phyloP scores from a whole-genome alignment of 2,888 invertebrate species.

The Proisotoma minuta region DNA sequence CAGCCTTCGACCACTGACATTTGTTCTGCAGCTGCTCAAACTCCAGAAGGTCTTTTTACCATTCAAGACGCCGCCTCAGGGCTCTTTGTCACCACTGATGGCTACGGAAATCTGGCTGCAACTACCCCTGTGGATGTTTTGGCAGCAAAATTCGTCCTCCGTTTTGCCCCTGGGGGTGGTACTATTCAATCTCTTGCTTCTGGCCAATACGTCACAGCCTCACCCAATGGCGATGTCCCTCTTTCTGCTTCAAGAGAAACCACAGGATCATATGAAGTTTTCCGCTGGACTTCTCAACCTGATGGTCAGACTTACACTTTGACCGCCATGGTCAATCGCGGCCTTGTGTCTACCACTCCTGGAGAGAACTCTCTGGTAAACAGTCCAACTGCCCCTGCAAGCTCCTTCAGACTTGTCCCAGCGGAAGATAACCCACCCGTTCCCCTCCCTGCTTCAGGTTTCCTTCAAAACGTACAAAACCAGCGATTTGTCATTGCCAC shows the following conservation, averaged over 20 bases:
- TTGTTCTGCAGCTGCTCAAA: conserved; percentile 24
- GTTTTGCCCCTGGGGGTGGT: conserved; percentile 30
- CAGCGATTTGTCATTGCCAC: conserved; percentile 26
- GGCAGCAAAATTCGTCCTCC: conserved; percentile 33
- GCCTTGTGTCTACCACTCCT: conserved; percentile 12
- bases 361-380: conserved; percentile 26
- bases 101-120: conserved; percentile 19
- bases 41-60: conserved; percentile 36
- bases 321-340: conserved; percentile 39
- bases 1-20: conserved; percentile 29
- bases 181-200: conserved; percentile 23
- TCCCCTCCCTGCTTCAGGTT: conserved; percentile 20
- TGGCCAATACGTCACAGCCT: conserved; percentile 30
- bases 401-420: conserved; percentile 18
- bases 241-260: conserved; percentile 28
- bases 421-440: conserved; percentile 10
- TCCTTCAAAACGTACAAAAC: conserved; percentile 22
- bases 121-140: conserved; percentile 31
- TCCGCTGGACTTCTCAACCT: conserved; percentile 26
- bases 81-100: conserved; percentile 20
- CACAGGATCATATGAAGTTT: conserved; percentile 29
- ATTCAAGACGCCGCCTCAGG: conserved; percentile 36
- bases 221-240: conserved; percentile 19
- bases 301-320: conserved; percentile 28
- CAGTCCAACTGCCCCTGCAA: conserved; percentile 20